Conservation (phyloP, 2,113 vertebrate species). For the Chaetodon auriga region DNA sequence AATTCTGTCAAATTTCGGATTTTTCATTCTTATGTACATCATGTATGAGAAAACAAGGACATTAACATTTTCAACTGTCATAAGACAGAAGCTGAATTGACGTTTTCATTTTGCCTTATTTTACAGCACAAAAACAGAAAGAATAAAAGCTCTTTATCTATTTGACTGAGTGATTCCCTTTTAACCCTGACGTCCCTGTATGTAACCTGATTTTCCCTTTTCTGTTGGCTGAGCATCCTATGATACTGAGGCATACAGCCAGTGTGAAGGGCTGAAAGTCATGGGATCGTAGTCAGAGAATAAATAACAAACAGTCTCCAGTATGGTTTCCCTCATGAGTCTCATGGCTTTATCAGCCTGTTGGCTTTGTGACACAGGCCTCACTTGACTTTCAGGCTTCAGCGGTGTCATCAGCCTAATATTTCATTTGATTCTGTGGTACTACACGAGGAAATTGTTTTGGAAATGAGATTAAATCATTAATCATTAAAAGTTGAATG, state of each 20-base stretch:
- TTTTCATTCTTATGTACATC: not conserved
- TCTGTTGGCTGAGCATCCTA: not conserved
- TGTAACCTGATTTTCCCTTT: not conserved
- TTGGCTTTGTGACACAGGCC: conserved; percentile 15
- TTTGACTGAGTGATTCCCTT: not conserved
- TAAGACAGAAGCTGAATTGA: not conserved
- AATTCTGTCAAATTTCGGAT: not conserved
- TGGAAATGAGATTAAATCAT: not conserved
- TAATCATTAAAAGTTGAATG: too few relatives aligned
- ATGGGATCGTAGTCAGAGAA: conserved; percentile 12
- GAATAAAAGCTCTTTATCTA: not conserved
- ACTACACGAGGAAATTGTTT: not conserved
- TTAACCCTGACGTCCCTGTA: not conserved
- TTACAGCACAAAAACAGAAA: not conserved
- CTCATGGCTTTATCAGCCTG: conserved; percentile 47
- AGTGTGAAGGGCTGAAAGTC: conserved; percentile 25
- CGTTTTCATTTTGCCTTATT: not conserved
- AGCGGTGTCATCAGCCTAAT: not conserved
- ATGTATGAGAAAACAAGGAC: not conserved
- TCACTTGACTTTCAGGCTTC: conserved; percentile 22
- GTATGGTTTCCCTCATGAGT: conserved; percentile 18
- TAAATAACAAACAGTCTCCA: conserved; percentile 30
- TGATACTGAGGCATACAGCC: not conserved
- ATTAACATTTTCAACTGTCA: not conserved
- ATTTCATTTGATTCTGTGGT: not conserved